Evolutionary conservation across 2,113 vertebrate genomes (phyloP), one percentile per base, ranked within the genome.

Genomic region (Chamaea fasciata): DNA sequence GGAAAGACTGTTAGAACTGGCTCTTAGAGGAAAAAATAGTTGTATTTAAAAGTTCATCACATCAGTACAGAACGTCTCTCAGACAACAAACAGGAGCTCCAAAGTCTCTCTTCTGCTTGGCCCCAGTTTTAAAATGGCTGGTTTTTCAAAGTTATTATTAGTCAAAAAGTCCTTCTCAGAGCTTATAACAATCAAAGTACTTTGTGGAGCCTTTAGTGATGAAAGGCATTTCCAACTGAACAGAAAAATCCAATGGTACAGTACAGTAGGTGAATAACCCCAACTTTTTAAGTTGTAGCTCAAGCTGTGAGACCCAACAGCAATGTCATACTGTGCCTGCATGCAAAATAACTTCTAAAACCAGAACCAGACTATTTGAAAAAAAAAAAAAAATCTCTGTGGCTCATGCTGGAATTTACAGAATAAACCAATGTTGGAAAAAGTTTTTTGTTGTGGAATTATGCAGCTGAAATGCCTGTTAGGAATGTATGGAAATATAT

Each of bases 181-280:
- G 27, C 46, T 90, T 78, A n/a, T 37, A 90, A 92, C 37, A 77
- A 87, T 60, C 35, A 90, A 93, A 93, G 77, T 13, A 24, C 55
- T 73, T 75, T 64, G 20, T 23, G 92, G 49, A 84, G 60, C 52
- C 28, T 83, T 83, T n/a, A 49, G 31, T 68, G 76, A 93, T 92
- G 64, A 92, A 95, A 92, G 76, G 14, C 62, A 89, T 89, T 93
- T 96, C 74, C 41, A 60, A 53, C 11, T 21, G 64, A 81, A 90
- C 22, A 84, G 42, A 92, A 94, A 89, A 89, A 89, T 35, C 57
- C 47, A 53, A 4, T 47, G 59, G 68, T 63, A 93, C 56, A 35
- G 59, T 94, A 77, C 81, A 94, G 80, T 71, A 90, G 77, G 95
- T 96, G 88, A 92, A 81, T 87, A 93, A 88, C 64, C 69, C 28